A percentile compares a stretch with the other conserved stretches of the same genome.
Evolutionary conservation across 2,797 vertebrate genomes (phyloP).

Genomic region (Eospalax fontanierii): DNA sequence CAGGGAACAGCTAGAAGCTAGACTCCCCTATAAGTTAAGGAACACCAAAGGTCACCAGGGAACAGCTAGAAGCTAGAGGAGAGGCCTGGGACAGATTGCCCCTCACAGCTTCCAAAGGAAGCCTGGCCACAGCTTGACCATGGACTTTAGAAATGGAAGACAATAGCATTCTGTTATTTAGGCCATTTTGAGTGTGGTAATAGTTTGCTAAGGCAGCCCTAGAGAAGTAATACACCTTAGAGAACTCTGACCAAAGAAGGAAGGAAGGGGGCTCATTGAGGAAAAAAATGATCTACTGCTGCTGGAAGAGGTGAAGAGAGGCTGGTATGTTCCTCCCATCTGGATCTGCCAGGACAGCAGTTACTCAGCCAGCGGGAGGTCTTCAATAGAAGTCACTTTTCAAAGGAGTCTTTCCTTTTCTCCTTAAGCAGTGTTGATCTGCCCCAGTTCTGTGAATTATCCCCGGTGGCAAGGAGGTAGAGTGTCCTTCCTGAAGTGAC

Average conservation of each 20-base stretch:
- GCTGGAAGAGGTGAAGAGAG: conserved; percentile 41
- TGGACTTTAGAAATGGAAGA: not conserved
- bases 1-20: not conserved
- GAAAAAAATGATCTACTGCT: conserved; percentile 4
- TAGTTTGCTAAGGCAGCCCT: not conserved
- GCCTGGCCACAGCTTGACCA: not conserved
- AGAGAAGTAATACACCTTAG: not conserved
- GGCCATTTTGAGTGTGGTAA: not conserved
- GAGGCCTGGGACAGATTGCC: not conserved
- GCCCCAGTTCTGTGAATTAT: not conserved
- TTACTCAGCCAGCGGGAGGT: not conserved
- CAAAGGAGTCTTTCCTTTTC: not conserved
- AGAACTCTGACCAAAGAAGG: conserved; percentile 14
- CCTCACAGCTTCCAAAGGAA: not conserved
- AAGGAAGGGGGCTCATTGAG: conserved; percentile 75
- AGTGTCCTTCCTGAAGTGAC: not conserved
- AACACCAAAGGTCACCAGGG: not conserved
- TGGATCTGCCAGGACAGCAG: conserved; percentile 68
- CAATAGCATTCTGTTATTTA: not conserved
- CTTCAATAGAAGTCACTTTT: not conserved
- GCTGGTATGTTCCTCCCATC: conserved; percentile 64
- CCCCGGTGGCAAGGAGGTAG: not conserved
- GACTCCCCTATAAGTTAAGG: not conserved
- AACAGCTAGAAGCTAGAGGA: not conserved
- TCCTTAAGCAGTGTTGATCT: not conserved